Conservation (phyloP, 2,888 invertebrate species). For the Junonia oenone region DNA sequence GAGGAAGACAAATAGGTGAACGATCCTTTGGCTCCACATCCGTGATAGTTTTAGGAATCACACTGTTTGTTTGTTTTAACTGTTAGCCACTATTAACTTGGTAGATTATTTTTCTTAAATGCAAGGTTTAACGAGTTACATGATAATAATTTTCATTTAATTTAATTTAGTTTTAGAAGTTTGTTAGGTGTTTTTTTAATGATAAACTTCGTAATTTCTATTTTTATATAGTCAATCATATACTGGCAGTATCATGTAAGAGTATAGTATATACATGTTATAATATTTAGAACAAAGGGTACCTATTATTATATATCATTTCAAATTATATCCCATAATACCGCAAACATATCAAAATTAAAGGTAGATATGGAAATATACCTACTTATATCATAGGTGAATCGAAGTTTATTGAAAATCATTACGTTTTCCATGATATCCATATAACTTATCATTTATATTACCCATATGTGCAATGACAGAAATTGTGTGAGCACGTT, state of each 20-base stretch:
- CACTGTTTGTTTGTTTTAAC: constrained; percentile 37
- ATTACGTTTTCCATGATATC: too few relatives aligned
- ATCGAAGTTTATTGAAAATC: too few relatives aligned
- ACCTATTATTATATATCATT: too few relatives aligned
- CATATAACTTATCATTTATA: neutral
- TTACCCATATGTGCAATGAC: constrained; percentile 23
- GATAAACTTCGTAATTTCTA: neutral
- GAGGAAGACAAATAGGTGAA: constrained; percentile 39
- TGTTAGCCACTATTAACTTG: constrained; percentile 25
- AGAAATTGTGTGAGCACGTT: constrained; percentile 8
- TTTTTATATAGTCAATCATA: too few relatives aligned
- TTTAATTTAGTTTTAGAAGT: neutral
- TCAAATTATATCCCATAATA: too few relatives aligned
- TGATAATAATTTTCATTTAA: neutral
- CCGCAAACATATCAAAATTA: too few relatives aligned
- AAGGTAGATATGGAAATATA: too few relatives aligned
- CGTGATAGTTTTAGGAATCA: constrained; percentile 41
- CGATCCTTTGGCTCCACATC: constrained; percentile 34
- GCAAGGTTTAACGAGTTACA: neutral
- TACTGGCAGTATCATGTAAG: too few relatives aligned
- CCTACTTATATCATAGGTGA: too few relatives aligned
- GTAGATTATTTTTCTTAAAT: constrained; percentile 23
- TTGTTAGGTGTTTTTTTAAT: too few relatives aligned
- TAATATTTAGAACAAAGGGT: too few relatives aligned
- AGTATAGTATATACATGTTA: too few relatives aligned